Evolutionary conservation across 2,113 vertebrate genomes (phyloP).

Genomic region (Hippocampus mohnikei): DNA sequence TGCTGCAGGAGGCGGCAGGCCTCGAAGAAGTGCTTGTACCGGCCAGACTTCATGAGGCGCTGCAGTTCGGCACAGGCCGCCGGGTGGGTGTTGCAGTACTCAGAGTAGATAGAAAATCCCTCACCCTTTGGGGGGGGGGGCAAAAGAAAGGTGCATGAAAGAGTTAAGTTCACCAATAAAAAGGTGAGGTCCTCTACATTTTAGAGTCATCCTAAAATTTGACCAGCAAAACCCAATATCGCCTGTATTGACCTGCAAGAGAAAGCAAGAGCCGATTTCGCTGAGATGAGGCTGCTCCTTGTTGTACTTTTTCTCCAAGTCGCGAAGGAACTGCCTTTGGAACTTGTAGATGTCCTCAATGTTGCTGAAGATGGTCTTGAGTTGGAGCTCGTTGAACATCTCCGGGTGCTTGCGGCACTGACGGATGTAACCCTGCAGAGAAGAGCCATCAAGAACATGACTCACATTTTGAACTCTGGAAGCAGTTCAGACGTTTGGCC

Average conservation of each 20-base stretch:
- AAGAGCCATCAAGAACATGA: slow-evolving; percentile 5
- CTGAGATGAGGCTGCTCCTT: slow-evolving; percentile 91
- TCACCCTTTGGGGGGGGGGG: slow-evolving; percentile 75
- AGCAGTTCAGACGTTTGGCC: not conserved
- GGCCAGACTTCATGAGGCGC: slow-evolving; percentile 85
- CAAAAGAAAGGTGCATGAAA: slow-evolving; percentile 11
- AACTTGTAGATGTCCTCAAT: slow-evolving; percentile 98
- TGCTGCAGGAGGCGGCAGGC: slow-evolving; percentile 94
- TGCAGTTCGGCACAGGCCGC: slow-evolving; percentile 85
- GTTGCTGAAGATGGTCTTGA: slow-evolving; percentile 96
- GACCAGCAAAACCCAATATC: not conserved
- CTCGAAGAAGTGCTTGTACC: slow-evolving; percentile 95
- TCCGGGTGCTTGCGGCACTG: slow-evolving; percentile 92
- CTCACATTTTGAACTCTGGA: not conserved
- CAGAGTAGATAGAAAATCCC: slow-evolving; percentile 93
- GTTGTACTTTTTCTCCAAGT: slow-evolving; percentile 94
- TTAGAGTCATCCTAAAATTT: too few species aligned
- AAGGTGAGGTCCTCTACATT: not conserved
- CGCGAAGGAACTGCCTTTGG: slow-evolving; percentile 91
- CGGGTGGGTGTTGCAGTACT: slow-evolving; percentile 97
- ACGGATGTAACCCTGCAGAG: slow-evolving; percentile 88
- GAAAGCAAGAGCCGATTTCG: slow-evolving; percentile 94
- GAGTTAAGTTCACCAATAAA: too few species aligned
- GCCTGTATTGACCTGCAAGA: slow-evolving; percentile 78
- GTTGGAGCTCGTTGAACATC: slow-evolving; percentile 88